These are phyloP conservation scores for Linnaemya tessellans DNA, from an alignment of 2,888 invertebrate genomes.

Conservation along the genomic window DNA sequence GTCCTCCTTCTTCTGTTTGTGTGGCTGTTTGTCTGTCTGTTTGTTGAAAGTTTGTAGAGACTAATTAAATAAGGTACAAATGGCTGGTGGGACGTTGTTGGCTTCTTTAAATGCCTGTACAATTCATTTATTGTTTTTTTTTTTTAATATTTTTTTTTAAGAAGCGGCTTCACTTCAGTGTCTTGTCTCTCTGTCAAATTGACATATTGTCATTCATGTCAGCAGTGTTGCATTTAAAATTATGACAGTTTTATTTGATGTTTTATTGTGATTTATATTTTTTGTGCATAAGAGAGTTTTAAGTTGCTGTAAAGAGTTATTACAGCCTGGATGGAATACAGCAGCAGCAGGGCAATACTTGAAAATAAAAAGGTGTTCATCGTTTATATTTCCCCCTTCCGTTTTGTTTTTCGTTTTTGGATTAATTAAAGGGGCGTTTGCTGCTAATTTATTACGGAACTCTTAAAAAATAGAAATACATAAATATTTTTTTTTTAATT, in stretches of 20 bases:
- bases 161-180: slow-evolving; percentile 70
- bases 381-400: slow-evolving; percentile 36
- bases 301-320: slow-evolving; percentile 46
- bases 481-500: slow-evolving; percentile 43
- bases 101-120: slow-evolving; percentile 4
- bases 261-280: slow-evolving; percentile 77
- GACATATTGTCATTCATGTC: slow-evolving; percentile 81
- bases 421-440: slow-evolving; percentile 64
- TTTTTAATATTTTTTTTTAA: neutral
- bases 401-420: slow-evolving; percentile 17
- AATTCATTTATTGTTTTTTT: slow-evolving; percentile 23
- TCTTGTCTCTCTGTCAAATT: slow-evolving; percentile 73
- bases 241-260: slow-evolving; percentile 81
- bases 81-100: slow-evolving; percentile 51
- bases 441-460: slow-evolving; percentile 64
- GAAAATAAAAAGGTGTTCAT: slow-evolving; percentile 39
- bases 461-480: slow-evolving; percentile 18
- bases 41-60: slow-evolving; percentile 56
- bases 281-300: slow-evolving; percentile 45
- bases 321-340: neutral
- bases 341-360: neutral
- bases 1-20: slow-evolving; percentile 12
- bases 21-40: slow-evolving; percentile 44
- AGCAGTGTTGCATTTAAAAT: slow-evolving; percentile 76
- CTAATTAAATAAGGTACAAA: slow-evolving; percentile 70